phyloP scores from a whole-genome alignment of 2,888 invertebrate species.

The Philonicus albiceps region DNA sequence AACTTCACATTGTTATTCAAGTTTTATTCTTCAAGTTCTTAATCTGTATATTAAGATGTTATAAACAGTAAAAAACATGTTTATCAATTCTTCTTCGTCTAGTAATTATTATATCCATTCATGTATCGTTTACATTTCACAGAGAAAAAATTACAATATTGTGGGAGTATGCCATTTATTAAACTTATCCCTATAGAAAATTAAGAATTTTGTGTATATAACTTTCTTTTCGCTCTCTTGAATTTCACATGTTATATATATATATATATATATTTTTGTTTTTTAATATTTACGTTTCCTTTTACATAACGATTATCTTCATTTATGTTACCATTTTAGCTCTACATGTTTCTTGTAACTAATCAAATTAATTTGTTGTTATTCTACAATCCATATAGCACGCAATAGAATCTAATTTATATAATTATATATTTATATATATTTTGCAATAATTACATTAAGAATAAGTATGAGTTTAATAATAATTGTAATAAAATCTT shows the following conservation, averaged over 20 bases:
- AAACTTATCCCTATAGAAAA: slow-evolving; percentile 26
- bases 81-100: slow-evolving; percentile 27
- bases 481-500: slow-evolving; percentile 18
- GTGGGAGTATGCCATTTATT: slow-evolving; percentile 18
- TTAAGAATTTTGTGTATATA: slow-evolving; percentile 14
- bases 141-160: slow-evolving; percentile 22
- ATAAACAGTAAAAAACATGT: slow-evolving; percentile 42
- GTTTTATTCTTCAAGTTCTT: slow-evolving; percentile 35
- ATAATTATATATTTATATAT: slow-evolving; percentile 15
- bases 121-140: slow-evolving; percentile 30
- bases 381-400: slow-evolving; percentile 30
- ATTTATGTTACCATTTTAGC: slow-evolving; percentile 9
- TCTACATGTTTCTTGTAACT: slow-evolving; percentile 2
- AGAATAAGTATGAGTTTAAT: slow-evolving; percentile 21
- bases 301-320: slow-evolving; percentile 19
- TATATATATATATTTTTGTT: background rate
- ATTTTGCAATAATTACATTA: slow-evolving; percentile 22
- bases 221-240: background rate
- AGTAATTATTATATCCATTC: slow-evolving; percentile 22
- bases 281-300: background rate
- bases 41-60: slow-evolving; percentile 28
- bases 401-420: slow-evolving; percentile 30
- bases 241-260: slow-evolving; percentile 22
- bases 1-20: slow-evolving; percentile 33
- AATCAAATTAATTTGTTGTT: slow-evolving; percentile 12